Evolutionary conservation across 2,797 vertebrate genomes (phyloP), one percentile per base, ranked within the genome.

Genomic region (Masticophis lateralis): DNA sequence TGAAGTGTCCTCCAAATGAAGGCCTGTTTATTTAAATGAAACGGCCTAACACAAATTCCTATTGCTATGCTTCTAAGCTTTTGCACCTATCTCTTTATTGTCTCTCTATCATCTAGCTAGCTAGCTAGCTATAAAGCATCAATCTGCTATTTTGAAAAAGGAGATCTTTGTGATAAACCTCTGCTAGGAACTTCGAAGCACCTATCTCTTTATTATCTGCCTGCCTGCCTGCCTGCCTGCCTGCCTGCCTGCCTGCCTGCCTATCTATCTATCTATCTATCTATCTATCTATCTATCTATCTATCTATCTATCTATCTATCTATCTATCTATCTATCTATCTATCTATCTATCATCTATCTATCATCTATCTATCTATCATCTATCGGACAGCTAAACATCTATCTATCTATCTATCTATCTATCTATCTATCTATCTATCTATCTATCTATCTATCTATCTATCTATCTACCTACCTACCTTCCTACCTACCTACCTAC

Each of bases 241-340:
- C 9, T 61, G 22, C 1, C 22, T 25, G 22, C 0, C 59, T 10
- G 2, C 2, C 59, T 60, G 2, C 1, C 59, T 60, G 7, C 1
- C 59, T 60, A 18, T 0, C 59, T 3, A 1, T 2, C 60, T 3
- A 3, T 61, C 25, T 9, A 8, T 61, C 60, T 27, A 3, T 61
- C 60, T 57, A 18, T 57, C 56, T 57, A 14, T 56, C 55, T 56
- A 14, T 56, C 55, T 56, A 16, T 56, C 55, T 56, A 16, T 56
- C 55, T 56, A 16, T 56, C 55, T 56, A 56, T 56, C 55, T 56
- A 56, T 56, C 55, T 14, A 56, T 56, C 55, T 14, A 56, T 56
- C 14, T 3, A 56, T 56, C 55, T 14, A 14, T 60, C 59, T 9
- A 3, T 61, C 60, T 27, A 3, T 61, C 60, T 22, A 2, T 61